These are phyloP conservation scores for Chrysotoxum bicinctum DNA, from an alignment of 2,888 invertebrate species.

Conservation along the genomic window DNA sequence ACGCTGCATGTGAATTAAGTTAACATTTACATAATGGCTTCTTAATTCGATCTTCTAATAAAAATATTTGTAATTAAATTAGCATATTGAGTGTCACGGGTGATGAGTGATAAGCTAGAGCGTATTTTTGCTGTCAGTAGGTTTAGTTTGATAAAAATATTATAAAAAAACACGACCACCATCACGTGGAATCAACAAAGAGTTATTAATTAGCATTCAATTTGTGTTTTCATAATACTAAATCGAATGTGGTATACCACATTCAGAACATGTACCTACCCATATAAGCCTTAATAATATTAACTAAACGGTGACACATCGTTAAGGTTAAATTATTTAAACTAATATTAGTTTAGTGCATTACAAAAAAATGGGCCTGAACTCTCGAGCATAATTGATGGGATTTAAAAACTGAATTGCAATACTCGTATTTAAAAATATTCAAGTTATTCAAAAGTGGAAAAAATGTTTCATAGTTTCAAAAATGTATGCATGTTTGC, in stretches of 20 bases:
- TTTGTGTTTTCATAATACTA: conserved; percentile 49
- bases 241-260: conserved; percentile 20
- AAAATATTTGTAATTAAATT: conserved; percentile 61
- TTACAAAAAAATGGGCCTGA: background rate
- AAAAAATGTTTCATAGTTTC: too few relatives aligned
- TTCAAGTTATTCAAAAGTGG: too few relatives aligned
- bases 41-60: conserved; percentile 35
- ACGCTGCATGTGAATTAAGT: conserved; percentile 3
- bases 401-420: background rate
- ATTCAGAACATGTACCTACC: background rate
- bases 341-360: background rate
- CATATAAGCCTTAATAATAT: background rate
- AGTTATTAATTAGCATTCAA: conserved; percentile 71
- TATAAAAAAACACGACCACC: conserved; percentile 52
- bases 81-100: conserved; percentile 49
- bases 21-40: conserved; percentile 32
- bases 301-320: conserved; percentile 1
- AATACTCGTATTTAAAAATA: too few relatives aligned
- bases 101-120: conserved; percentile 21
- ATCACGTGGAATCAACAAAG: conserved; percentile 66
- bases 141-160: conserved; percentile 68
- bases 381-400: background rate
- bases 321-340: background rate
- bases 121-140: conserved; percentile 56
- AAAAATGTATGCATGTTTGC: too few relatives aligned